These are phyloP conservation scores for Celastrina argiolus DNA, from an alignment of 2,888 invertebrate genomes.

Conservation along the genomic window DNA sequence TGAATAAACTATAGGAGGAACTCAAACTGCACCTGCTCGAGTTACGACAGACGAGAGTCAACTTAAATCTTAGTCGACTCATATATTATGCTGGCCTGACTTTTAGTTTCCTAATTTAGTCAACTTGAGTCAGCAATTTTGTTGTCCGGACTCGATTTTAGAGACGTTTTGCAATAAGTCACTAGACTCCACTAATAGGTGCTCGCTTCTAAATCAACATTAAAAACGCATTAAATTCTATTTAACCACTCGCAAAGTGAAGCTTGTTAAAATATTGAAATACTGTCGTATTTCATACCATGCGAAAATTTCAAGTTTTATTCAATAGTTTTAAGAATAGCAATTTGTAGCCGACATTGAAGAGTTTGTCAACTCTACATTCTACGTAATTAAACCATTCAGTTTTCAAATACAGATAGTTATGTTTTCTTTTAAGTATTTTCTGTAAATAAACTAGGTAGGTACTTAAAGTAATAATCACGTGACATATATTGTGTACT, in stretches of 20 bases:
- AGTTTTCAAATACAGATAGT: not conserved
- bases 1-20: too few species aligned
- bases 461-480: too few species aligned
- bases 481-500: too few species aligned
- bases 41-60: too few species aligned
- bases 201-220: conserved; percentile 46
- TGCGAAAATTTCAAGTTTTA: conserved; percentile 42
- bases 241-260: conserved; percentile 57
- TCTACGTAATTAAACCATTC: not conserved
- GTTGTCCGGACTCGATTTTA: too few species aligned
- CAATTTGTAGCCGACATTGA: conserved; percentile 12
- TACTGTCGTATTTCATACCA: conserved; percentile 50
- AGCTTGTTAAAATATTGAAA: conserved; percentile 54
- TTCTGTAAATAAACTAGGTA: not conserved
- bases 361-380: not conserved
- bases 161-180: too few species aligned
- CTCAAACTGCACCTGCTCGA: too few species aligned
- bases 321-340: conserved; percentile 32
- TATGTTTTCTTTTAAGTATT: not conserved
- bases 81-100: too few species aligned
- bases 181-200: not conserved
- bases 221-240: conserved; percentile 70
- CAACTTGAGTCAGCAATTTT: too few species aligned
- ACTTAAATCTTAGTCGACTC: too few species aligned
- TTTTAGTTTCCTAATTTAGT: too few species aligned